Evolutionary conservation across 2,113 vertebrate species (phyloP), one percentile per base, ranked within the genome.

Genomic region (Parotia lawesii): DNA sequence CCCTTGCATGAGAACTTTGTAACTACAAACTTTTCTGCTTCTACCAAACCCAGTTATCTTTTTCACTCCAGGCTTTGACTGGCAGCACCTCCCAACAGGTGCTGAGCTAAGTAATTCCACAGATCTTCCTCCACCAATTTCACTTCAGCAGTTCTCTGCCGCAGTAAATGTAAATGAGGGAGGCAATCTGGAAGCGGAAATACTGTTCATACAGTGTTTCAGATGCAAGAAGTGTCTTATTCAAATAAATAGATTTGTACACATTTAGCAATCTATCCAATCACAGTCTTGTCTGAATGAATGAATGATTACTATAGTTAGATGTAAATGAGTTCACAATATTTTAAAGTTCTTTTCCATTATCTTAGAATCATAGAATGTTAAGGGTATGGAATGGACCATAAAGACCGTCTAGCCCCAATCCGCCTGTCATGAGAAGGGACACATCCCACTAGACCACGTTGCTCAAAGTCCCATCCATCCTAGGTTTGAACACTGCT

Each of bases 41-140:
- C 89, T 47, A 78, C 8, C 42, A 65, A 91, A 93, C 72, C 23
- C 22, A 89, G 58, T 48, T 79, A 89, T 44, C 53, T 66, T 83
- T 82, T 50, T 45, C 33, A 70, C 37, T 70, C 12, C 29, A 87
- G 15, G 23, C n/a, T 85, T 65, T 73, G 45, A 82, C 0, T 23
- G 72, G 66, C 62, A 9, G 11, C 28, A 15, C 18, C 31, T 25
- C 7, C 14, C 21, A 47, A 86, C 6, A 94, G 47, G 60, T 91
- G 50, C 81, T 91, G 87, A 93, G 53, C 4, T 42, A 94, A 85
- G 65, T 81, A 96, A 81, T 94, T 96, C 58, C 57, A 76, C 40
- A 89, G 54, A 73, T 24, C 11, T 76, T 92, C 37, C 69, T 88
- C 78, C 35, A 75, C 2, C 60, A 95, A 31, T 85, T 53, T 84